Conservation (phyloP, 2,113 vertebrate species). For the Cebidichthys violaceus region DNA sequence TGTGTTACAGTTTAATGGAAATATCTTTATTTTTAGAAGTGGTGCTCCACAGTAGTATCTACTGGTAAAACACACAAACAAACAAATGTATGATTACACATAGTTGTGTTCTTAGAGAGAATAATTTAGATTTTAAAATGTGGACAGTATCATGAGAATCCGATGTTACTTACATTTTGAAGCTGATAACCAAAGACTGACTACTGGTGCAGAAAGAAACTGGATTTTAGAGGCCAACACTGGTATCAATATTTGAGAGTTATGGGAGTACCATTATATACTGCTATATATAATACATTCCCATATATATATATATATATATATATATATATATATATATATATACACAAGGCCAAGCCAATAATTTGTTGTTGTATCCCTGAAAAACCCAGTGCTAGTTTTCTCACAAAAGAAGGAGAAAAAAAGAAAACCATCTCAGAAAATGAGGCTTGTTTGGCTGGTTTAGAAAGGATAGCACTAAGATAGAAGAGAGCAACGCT, state of each 20-base stretch:
- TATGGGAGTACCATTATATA: not conserved
- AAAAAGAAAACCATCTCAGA: not conserved
- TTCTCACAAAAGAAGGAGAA: not conserved
- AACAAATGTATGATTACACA: not conserved
- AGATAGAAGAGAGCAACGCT: not conserved
- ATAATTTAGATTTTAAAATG: not conserved
- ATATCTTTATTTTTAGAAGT: constrained; percentile 1
- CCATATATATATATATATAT: no score
- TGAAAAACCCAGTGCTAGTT: not conserved
- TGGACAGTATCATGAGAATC: not conserved
- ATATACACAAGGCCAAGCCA: no score
- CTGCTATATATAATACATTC: not conserved
- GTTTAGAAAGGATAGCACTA: constrained; percentile 25
- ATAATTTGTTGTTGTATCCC: not conserved
- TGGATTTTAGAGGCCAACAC: not conserved
- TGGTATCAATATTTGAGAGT: not conserved
- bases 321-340: no score
- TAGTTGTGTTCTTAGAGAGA: not conserved
- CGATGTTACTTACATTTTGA: not conserved
- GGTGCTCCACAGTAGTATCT: not conserved
- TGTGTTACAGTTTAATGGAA: constrained; percentile 17
- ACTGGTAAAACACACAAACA: not conserved
- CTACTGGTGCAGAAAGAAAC: not conserved
- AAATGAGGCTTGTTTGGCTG: not conserved
- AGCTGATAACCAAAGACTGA: not conserved